Evolutionary conservation across 2,888 invertebrate species (phyloP).

Genomic region (Gasteruption jaculator): DNA sequence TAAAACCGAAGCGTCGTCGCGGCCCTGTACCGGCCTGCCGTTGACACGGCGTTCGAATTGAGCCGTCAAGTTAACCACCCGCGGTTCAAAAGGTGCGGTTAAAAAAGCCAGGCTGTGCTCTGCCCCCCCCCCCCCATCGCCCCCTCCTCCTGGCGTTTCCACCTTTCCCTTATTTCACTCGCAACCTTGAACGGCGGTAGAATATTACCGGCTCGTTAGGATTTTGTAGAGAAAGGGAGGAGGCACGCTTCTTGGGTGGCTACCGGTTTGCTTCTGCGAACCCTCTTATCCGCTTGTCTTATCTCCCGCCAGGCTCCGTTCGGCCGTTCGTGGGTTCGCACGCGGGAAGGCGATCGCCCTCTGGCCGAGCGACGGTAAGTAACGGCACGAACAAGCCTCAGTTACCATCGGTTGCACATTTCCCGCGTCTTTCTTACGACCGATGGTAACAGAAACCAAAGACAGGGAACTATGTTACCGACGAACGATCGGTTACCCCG

Average conservation of each 20-base stretch:
- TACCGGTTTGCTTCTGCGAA: conserved; percentile 40
- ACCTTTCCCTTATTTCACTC: conserved; percentile 12
- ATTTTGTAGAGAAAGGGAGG: conserved; percentile 38
- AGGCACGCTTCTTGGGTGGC: conserved; percentile 48
- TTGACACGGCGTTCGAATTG: conserved; percentile 32
- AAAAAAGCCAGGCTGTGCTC: conserved; percentile 21
- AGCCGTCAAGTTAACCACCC: conserved; percentile 39
- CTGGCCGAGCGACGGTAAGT: too few relatives aligned
- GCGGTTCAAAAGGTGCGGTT: conserved; percentile 32
- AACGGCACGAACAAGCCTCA: too few relatives aligned
- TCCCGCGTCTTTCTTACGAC: conserved; percentile 16
- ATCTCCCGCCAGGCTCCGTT: not conserved
- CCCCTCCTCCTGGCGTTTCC: not conserved
- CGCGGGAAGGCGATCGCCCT: too few relatives aligned
- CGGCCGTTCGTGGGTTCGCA: too few relatives aligned
- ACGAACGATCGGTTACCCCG: too few relatives aligned
- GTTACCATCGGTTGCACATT: conserved; percentile 9
- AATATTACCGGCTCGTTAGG: conserved; percentile 30
- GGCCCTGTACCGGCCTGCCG: conserved; percentile 24
- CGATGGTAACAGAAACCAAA: not conserved
- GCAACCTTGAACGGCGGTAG: conserved; percentile 20
- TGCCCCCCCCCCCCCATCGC: conserved; percentile 1
- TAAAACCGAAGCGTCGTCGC: too few relatives aligned
- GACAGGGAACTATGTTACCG: too few relatives aligned
- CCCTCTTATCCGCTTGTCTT: conserved; percentile 12